Evolutionary conservation across 2,888 invertebrate genomes (phyloP), one percentile per base, ranked within the genome.

Genomic region (Andrena flavipes): DNA sequence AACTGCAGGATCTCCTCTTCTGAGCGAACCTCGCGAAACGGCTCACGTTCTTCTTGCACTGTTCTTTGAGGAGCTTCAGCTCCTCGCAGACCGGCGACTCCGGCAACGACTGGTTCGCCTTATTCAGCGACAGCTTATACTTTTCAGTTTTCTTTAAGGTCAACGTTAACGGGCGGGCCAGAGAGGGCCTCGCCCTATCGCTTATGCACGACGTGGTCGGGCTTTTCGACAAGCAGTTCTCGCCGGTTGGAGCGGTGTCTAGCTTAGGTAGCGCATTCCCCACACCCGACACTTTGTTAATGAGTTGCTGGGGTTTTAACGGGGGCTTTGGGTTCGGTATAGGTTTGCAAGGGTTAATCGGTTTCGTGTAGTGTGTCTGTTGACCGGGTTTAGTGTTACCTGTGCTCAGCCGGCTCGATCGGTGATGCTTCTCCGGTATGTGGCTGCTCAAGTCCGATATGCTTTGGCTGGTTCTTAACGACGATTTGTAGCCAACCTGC

Each of bases 1-100:
- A 96, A 90, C 96, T 96, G 74, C 96, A 94, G 0, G 96, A 96
- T 88, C 96, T 95, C 30, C 96, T 93, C 84, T 95, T 95, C 86
- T 93, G 92, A 1, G 92, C 92, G 74, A 93, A 92, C 77, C 92
- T 90, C 92, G 95, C 70, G 94, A 94, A 91, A 94, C 95, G 92
- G 70, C 94, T 95, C 54, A 89, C 87, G 65, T 91, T 91, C 71
- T 90, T 91, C 65, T 91, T 91, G 78, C 91, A 92, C 42, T 91
- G 89, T 78, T 93, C 91, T 80, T 90, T 88, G 86, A 94, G 23
- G 83, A 84, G 73, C 91, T 96, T 96, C 51, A 96, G 95, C 91
- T 97, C 97, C 91, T 97, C 97, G 71, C 96, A 97, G 0, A 97
- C 97, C 0, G 97, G 97, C 0, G 97, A 97, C 0, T 97, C 97